Evolutionary conservation across 2,888 invertebrate genomes (phyloP), one percentile per base, ranked within the genome.

Genomic region (Dichetophora obliterata): DNA sequence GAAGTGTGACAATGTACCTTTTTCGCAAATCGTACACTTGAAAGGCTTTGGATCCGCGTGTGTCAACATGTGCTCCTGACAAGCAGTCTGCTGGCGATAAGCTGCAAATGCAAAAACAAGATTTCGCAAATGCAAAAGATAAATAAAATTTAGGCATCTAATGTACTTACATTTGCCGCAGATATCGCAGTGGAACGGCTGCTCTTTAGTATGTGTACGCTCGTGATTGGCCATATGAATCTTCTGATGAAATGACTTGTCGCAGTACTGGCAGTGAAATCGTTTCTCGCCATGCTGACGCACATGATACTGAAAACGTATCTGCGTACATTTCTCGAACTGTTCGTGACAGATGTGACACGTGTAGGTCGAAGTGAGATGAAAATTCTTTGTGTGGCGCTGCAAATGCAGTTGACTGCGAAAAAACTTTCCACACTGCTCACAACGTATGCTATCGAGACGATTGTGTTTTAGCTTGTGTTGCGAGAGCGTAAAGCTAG

Each of bases 201-300:
- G 82, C 61, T 83, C 84, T 52, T 82, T 82, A 2, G 84, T 83
- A 54, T 84, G 84, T 8, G 82, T 82, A 8, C 84, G 76, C 63
- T 84, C 83, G 50, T 84, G 84, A 68, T 84, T 84, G 4, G 82
- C 77, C 73, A 82, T 31, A 75, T 84, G 84, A 16, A 83, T 78
- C 71, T 82, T 83, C 61, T 84, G 83, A 72, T 83, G 81, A 70
- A 84, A 84, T 19, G 83, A 81, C 65, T 84, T 84, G n/a, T 81
- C 82, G 70, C 84, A 83, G 57, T 80, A 83, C 1, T 82, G 70
- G 52, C 84, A 84, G 22, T 83, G 82, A 71, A 82, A 83, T 19
- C 82, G 80, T 70, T 84, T 84, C n/a, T 79, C 80, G 6, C 81
- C 82, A 77, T 84, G 84, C 74, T 83, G 82, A 3, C 82, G 81